Percentiles rank a stretch among this genome's conserved stretches.
These are phyloP conservation scores for Pedicia rivosa DNA, from an alignment of 2,888 invertebrate genomes.

Conservation along the genomic window DNA sequence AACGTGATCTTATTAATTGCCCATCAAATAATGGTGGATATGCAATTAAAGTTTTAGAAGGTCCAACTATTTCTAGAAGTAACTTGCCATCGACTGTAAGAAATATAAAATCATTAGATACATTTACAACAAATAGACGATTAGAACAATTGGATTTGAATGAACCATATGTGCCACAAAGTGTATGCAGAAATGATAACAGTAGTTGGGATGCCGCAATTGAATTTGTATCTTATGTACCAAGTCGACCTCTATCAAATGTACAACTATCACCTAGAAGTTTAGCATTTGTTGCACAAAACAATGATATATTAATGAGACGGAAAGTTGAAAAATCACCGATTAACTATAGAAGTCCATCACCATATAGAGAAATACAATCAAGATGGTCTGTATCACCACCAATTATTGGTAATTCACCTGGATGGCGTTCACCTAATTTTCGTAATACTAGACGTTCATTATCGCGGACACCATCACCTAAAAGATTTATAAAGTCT, in stretches of 20 bases:
- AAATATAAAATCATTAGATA: conserved; percentile 2
- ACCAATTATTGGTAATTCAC: not conserved
- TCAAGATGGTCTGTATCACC: conserved; percentile 7
- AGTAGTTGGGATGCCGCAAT: conserved; percentile 5
- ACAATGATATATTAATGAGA: conserved; percentile 13
- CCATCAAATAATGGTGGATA: conserved; percentile 1
- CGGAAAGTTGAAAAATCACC: conserved; percentile 11
- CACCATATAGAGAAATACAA: conserved; percentile 7
- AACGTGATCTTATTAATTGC: conserved; percentile 5
- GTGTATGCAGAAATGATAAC: conserved; percentile 2
- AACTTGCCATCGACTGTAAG: not conserved
- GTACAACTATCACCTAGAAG: conserved; percentile 14
- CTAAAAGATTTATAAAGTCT: not conserved
- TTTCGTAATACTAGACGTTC: conserved; percentile 1
- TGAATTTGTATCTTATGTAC: conserved; percentile 8
- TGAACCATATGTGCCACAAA: conserved; percentile 13
- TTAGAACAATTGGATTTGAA: conserved; percentile 10
- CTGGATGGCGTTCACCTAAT: not conserved
- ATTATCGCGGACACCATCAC: conserved; percentile 1
- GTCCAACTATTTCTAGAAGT: not conserved
- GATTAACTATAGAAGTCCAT: conserved; percentile 7
- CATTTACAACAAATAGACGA: conserved; percentile 2
- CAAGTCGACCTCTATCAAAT: conserved; percentile 8
- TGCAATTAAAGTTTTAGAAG: conserved; percentile 3
- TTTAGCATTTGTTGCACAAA: conserved; percentile 14